These are phyloP conservation scores for Colossoma macropomum DNA, from an alignment of 2,113 vertebrate species.

Conservation along the genomic window DNA sequence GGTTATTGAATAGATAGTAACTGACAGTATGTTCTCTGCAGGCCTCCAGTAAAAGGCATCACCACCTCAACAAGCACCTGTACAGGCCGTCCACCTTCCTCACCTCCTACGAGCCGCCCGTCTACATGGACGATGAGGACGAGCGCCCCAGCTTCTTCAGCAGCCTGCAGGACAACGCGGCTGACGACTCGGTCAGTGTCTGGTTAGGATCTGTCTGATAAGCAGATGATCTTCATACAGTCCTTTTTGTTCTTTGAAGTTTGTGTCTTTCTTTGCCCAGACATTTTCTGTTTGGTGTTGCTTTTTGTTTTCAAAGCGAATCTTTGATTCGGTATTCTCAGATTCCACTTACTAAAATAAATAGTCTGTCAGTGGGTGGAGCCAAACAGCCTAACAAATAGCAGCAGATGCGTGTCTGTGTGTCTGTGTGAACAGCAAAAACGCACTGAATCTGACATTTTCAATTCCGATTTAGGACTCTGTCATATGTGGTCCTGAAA, in stretches of 20 bases:
- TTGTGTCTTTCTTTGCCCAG: too few relatives aligned
- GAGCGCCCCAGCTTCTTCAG: conserved; percentile 88
- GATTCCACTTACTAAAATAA: too few relatives aligned
- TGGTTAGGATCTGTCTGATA: not conserved
- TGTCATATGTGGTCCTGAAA: too few relatives aligned
- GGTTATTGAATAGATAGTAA: too few relatives aligned
- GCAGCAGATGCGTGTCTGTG: too few relatives aligned
- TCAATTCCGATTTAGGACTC: too few relatives aligned
- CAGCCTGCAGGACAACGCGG: conserved; percentile 80
- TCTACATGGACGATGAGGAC: conserved; percentile 98
- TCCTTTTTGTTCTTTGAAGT: not conserved
- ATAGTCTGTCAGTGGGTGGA: too few relatives aligned
- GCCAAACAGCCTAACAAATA: too few relatives aligned
- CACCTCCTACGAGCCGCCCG: conserved; percentile 96
- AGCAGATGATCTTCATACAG: not conserved
- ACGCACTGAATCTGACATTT: too few relatives aligned
- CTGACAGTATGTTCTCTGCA: conserved; percentile 59
- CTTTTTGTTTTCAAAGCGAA: not conserved
- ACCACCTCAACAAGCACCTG: conserved; percentile 98
- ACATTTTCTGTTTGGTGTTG: not conserved
- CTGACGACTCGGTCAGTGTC: conserved; percentile 84
- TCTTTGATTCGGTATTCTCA: too few relatives aligned
- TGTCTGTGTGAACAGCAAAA: too few relatives aligned
- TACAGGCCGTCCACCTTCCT: conserved; percentile 98
- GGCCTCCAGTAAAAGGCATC: conserved; percentile 94